Evolutionary conservation across 2,888 invertebrate genomes (phyloP).

Genomic region (Micropterix aruncella): DNA sequence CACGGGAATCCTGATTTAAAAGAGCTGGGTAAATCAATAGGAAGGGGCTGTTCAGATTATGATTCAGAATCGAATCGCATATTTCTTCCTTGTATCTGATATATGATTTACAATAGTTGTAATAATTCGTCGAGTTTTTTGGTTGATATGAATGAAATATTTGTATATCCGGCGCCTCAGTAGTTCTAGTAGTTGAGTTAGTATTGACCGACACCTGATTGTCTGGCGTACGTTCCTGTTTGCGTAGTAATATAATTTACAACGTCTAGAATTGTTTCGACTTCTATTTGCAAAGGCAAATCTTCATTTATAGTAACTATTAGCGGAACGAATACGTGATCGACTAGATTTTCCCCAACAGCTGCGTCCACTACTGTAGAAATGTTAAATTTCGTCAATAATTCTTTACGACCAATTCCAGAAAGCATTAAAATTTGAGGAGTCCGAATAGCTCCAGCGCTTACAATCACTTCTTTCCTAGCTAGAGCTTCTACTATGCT

Average conservation of each 20-base stretch:
- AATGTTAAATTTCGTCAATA: conserved; percentile 19
- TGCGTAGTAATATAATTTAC: neutral
- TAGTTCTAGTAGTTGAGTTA: neutral
- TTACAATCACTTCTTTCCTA: conserved; percentile 32
- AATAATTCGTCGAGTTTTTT: neutral
- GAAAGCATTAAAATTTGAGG: conserved; percentile 47
- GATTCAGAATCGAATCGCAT: neutral
- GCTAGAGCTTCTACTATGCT: neutral
- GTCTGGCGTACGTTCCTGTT: neutral
- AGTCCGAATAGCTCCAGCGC: conserved; percentile 39
- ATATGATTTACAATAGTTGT: too few species aligned
- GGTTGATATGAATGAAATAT: neutral
- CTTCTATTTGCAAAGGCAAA: neutral
- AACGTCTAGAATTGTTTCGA: neutral
- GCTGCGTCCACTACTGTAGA: conserved; percentile 10
- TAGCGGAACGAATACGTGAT: neutral
- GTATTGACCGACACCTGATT: neutral
- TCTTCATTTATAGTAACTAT: neutral
- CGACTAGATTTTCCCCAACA: neutral
- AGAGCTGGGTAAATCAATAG: neutral
- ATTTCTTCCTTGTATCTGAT: neutral
- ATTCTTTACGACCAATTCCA: conserved; percentile 33
- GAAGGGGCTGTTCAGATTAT: neutral
- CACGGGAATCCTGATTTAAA: neutral
- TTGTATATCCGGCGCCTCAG: neutral